These are phyloP conservation scores for Glaucidium brasilianum DNA, from an alignment of 2,113 vertebrate species.

Conservation along the genomic window DNA sequence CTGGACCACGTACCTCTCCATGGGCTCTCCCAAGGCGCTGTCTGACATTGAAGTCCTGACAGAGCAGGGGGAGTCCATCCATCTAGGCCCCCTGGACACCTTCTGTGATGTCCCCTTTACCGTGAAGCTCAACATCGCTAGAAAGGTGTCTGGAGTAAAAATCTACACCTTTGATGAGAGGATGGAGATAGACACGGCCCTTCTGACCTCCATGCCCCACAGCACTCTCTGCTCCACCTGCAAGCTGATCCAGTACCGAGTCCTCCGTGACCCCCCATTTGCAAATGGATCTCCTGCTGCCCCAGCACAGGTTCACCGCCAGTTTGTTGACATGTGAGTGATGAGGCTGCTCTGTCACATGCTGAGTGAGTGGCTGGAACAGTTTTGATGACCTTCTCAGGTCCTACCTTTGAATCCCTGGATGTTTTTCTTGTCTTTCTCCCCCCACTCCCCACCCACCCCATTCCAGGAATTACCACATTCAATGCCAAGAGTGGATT, in stretches of 20 bases:
- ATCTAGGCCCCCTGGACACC: slow-evolving; percentile 84
- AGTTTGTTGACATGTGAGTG: slow-evolving; percentile 85
- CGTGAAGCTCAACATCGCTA: slow-evolving; percentile 77
- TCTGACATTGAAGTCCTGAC: slow-evolving; percentile 84
- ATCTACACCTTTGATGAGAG: slow-evolving; percentile 92
- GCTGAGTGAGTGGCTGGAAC: neutral
- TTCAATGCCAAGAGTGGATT: neutral
- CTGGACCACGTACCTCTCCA: slow-evolving; percentile 92
- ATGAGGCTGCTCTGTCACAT: neutral
- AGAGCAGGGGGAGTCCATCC: slow-evolving; percentile 78
- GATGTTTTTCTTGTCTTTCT: neutral
- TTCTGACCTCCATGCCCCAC: slow-evolving; percentile 82
- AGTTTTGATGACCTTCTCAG: neutral
- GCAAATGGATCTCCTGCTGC: slow-evolving; percentile 28
- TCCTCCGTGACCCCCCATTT: slow-evolving; percentile 84
- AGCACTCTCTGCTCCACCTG: slow-evolving; percentile 84
- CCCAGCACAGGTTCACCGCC: slow-evolving; percentile 70
- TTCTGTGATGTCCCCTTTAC: slow-evolving; percentile 93
- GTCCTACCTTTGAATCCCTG: neutral
- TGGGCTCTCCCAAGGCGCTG: slow-evolving; percentile 73
- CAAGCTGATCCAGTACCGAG: slow-evolving; percentile 78
- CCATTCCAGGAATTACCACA: rapidly evolving
- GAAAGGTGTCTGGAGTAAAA: slow-evolving; percentile 81
- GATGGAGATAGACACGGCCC: slow-evolving; percentile 91
- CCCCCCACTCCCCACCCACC: too few relatives aligned